These are phyloP conservation scores for Horisme vitalbata DNA, from an alignment of 2,888 invertebrate species.

Conservation along the genomic window DNA sequence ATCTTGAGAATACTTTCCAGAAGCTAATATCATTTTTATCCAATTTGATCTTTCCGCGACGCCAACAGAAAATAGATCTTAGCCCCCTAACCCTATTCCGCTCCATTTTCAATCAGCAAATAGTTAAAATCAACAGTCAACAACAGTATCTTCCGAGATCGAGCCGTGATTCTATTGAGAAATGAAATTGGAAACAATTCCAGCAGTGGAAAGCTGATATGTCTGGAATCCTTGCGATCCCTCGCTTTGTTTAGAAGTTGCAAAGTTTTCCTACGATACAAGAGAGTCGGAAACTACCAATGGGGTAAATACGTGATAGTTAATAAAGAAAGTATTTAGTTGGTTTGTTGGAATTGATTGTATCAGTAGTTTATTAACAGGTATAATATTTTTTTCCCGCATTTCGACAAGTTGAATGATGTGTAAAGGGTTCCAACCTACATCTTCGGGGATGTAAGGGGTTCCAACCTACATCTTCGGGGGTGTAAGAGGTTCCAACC, in stretches of 20 bases:
- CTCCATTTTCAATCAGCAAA: slow-evolving; percentile 7
- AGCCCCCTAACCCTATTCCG: background rate
- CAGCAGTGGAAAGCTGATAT: background rate
- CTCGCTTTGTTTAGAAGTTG: slow-evolving; percentile 7
- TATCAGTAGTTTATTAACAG: too few species aligned
- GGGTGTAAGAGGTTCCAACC: too few species aligned
- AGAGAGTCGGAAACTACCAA: slow-evolving; percentile 10
- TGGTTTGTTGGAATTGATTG: too few species aligned
- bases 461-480: too few species aligned
- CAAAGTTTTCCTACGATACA: slow-evolving; percentile 10
- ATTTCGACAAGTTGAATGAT: too few species aligned
- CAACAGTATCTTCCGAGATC: background rate
- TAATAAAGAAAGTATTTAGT: slow-evolving; percentile 11
- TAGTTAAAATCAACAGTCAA: background rate
- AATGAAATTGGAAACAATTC: slow-evolving; percentile 10
- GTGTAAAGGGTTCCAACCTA: too few species aligned
- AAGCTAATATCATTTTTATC: too few species aligned
- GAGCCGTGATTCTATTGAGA: slow-evolving; percentile 5
- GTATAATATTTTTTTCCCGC: too few species aligned
- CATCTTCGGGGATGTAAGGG: too few species aligned
- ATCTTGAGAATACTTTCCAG: too few species aligned
- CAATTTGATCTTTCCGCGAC: too few species aligned
- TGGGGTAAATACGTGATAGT: slow-evolving; percentile 20
- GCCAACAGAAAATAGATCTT: too few species aligned
- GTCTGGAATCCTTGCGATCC: background rate